phyloP scores from a whole-genome alignment of 2,797 vertebrate species.

The Vipera latastei region DNA sequence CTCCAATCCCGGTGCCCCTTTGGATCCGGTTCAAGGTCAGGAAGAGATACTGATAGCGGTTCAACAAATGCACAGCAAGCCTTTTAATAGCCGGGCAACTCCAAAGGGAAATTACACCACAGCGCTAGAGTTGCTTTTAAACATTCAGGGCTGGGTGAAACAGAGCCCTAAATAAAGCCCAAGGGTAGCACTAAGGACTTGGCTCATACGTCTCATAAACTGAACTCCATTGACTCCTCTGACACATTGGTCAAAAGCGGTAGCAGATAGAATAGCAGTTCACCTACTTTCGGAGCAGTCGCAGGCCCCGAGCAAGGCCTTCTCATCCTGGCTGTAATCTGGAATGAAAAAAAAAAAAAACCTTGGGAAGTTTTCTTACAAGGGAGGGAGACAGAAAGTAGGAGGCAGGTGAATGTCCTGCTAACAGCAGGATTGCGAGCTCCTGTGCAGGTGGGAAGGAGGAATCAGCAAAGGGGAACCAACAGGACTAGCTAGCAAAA shows the following conservation, averaged over 20 bases:
- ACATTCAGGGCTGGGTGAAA: neutral
- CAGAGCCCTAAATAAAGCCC: neutral
- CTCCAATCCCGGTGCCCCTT: neutral
- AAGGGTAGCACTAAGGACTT: neutral
- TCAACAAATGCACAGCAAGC: neutral
- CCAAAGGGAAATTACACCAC: neutral
- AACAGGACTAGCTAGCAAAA: neutral
- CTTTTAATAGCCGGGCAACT: neutral
- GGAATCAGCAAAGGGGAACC: neutral
- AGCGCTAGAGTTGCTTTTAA: neutral
- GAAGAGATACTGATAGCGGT: neutral
- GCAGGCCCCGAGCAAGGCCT: conserved; percentile 88
- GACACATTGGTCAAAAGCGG: neutral
- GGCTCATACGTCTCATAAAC: neutral
- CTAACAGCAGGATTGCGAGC: neutral
- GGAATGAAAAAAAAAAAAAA: conserved; percentile 44
- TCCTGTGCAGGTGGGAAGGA: neutral
- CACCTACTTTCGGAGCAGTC: conserved; percentile 89
- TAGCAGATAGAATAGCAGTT: neutral
- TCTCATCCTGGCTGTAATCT: conserved; percentile 97
- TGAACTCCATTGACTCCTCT: neutral
- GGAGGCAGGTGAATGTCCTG: neutral
- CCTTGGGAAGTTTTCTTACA: neutral
- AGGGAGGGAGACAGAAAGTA: neutral
- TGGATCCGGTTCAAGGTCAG: neutral